phyloP scores from a whole-genome alignment of 2,888 invertebrate genomes.

The Cataglyphis livida region DNA sequence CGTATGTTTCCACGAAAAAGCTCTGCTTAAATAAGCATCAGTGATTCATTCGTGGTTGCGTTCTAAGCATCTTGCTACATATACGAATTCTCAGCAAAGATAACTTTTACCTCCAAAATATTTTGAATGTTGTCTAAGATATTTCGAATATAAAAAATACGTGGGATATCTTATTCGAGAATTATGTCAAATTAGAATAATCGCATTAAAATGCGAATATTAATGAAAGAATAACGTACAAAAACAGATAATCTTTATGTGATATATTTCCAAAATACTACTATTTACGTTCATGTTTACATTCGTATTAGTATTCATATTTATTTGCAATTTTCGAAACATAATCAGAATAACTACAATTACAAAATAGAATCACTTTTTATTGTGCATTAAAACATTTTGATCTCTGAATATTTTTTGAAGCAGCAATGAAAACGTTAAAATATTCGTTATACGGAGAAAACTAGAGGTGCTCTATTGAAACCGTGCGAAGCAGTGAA shows the following conservation, averaged over 20 bases:
- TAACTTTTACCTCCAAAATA: background rate
- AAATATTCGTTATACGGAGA: conserved; percentile 62
- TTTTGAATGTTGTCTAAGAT: background rate
- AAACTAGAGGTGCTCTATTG: conserved; percentile 75
- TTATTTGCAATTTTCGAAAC: background rate
- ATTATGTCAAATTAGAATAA: background rate
- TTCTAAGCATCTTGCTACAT: conserved; percentile 55
- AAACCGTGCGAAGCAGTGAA: conserved; percentile 78
- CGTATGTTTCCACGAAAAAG: conserved; percentile 31
- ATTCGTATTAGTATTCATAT: background rate
- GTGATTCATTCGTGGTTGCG: conserved; percentile 31
- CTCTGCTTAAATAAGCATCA: conserved; percentile 32
- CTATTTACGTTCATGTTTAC: background rate
- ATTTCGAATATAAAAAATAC: background rate
- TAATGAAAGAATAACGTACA: conserved; percentile 4
- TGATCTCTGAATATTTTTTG: background rate
- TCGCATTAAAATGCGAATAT: conserved; percentile 11
- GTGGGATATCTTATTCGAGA: background rate
- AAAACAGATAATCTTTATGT: background rate
- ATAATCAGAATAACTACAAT: background rate
- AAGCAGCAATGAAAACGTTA: background rate
- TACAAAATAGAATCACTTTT: background rate
- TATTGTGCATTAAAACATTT: background rate
- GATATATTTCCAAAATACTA: background rate
- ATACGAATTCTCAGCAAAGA: conserved; percentile 53